phyloP scores from a whole-genome alignment of 2,888 invertebrate genomes.

The Zygaena filipendulae region DNA sequence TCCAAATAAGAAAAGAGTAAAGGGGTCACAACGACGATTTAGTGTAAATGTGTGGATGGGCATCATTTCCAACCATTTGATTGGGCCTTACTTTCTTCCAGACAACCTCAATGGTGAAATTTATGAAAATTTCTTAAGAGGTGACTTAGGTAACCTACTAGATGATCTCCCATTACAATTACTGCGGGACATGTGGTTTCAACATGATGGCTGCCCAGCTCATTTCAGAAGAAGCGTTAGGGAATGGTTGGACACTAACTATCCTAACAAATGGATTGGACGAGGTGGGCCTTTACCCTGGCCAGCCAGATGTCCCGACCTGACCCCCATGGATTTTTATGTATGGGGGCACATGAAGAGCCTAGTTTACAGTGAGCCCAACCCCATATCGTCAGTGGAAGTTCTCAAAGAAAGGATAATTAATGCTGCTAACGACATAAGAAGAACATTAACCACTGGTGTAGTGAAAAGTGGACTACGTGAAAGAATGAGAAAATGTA shows the following conservation, averaged over 20 bases:
- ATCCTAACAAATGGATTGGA: slow-evolving; percentile 17
- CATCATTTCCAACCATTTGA: slow-evolving; percentile 18
- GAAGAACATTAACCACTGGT: no score
- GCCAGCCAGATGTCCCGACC: slow-evolving; percentile 20
- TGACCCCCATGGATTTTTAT: slow-evolving; percentile 20
- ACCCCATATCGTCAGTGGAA: slow-evolving; percentile 12
- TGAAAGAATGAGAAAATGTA: no score
- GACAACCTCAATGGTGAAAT: slow-evolving; percentile 19
- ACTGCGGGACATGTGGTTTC: slow-evolving; percentile 16
- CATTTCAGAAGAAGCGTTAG: slow-evolving; percentile 17
- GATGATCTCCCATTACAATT: slow-evolving; percentile 10
- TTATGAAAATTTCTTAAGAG: slow-evolving; percentile 11
- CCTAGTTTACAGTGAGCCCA: slow-evolving; percentile 14
- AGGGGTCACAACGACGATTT: slow-evolving; percentile 20
- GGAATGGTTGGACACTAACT: slow-evolving; percentile 18
- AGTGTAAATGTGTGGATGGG: slow-evolving; percentile 21
- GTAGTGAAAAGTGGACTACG: no score
- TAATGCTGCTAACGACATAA: slow-evolving; percentile 12
- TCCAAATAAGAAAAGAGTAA: slow-evolving; percentile 19
- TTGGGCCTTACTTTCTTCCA: slow-evolving; percentile 21
- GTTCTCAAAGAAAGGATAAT: slow-evolving; percentile 12
- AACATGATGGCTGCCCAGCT: slow-evolving; percentile 19
- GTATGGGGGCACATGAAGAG: slow-evolving; percentile 18
- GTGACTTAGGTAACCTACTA: slow-evolving; percentile 4
- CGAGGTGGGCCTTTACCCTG: slow-evolving; percentile 20